Conservation (phyloP, 2,113 vertebrate genomes). For the Petroica traversi region DNA sequence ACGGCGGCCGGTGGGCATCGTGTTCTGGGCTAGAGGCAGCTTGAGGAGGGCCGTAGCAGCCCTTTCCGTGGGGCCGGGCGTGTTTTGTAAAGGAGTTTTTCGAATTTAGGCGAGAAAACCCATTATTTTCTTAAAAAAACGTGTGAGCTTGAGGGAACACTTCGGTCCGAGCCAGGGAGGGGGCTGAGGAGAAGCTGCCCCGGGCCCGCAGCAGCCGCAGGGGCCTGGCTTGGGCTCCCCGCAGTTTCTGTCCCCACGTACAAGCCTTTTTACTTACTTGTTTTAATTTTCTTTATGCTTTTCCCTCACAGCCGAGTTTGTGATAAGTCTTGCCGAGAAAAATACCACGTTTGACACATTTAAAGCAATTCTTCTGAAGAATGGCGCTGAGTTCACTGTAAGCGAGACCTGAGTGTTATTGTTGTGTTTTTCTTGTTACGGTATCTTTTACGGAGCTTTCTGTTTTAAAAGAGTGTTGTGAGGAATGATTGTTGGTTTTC, state of each 20-base stretch:
- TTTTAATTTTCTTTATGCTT: not conserved
- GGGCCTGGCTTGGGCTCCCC: rapidly evolving
- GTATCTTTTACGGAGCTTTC: rapidly evolving
- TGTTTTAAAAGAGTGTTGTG: not conserved
- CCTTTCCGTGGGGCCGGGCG: rapidly evolving
- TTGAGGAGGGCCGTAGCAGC: rapidly evolving
- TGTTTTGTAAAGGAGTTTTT: not conserved
- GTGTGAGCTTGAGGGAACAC: rapidly evolving
- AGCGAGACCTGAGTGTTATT: not conserved
- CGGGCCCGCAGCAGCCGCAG: not conserved
- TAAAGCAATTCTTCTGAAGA: constrained; percentile 84
- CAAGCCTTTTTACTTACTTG: rapidly evolving
- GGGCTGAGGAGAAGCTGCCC: not conserved
- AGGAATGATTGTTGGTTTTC: not conserved
- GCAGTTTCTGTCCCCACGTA: rapidly evolving
- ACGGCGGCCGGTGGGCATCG: rapidly evolving
- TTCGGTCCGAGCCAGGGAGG: rapidly evolving
- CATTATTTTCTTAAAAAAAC: rapidly evolving
- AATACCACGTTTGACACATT: constrained; percentile 87
- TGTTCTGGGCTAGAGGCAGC: not conserved
- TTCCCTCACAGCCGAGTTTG: constrained; percentile 86
- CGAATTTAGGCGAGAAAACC: rapidly evolving
- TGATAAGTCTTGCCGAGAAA: constrained; percentile 92
- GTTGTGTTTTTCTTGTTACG: rapidly evolving
- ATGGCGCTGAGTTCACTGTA: constrained; percentile 96